Evolutionary conservation across 1,140 invertebrate genomes (phyloP), one percentile per base, ranked within the genome.

Genomic region (Magallana ariakensis): DNA sequence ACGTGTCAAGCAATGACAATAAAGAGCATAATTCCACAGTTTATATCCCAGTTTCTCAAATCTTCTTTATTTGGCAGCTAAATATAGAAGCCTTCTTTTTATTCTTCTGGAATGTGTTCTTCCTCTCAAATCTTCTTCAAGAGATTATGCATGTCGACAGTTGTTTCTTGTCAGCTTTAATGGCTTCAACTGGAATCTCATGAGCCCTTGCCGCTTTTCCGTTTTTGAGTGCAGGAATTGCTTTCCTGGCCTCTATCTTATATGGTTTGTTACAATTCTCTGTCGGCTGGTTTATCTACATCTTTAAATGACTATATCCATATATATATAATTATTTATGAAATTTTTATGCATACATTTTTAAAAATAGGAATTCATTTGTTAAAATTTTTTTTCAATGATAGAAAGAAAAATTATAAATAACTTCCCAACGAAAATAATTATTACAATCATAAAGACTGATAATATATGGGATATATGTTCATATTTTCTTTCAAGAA

Each of bases 11-110:
- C n/a, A n/a, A n/a, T n/a, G n/a, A n/a, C n/a, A n/a, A n/a, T n/a
- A n/a, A n/a, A n/a, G 89, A 92, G 83, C 13, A 75, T 90, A 60
- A 92, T 87, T 53, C 91, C 91, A 87, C 90, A 66, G 86, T 81
- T 91, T 82, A 91, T 90, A 16, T 83, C 33, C 81, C 91, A 91
- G 66, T 89, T n/a, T 13, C 56, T 66, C 4, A 89, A 57, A 19
- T 91, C 86, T 26, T 87, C 87, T 58, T 89, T 90, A 84, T 88
- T 86, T 26, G 87, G 87, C 13, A 89, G 9, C 55, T 90, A 87
- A 6, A 89, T 58, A 53, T 89, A 56, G 55, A 84, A 33, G 11
- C 88, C 82, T 85, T 75, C 56, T 13, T 60, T 66, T 87, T 84
- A 89, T 33, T 89, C 85, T 7, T 46, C 13, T 87, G 85, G 85